phyloP scores from a whole-genome alignment of 2,888 invertebrate genomes.

The Torymus auratus region DNA sequence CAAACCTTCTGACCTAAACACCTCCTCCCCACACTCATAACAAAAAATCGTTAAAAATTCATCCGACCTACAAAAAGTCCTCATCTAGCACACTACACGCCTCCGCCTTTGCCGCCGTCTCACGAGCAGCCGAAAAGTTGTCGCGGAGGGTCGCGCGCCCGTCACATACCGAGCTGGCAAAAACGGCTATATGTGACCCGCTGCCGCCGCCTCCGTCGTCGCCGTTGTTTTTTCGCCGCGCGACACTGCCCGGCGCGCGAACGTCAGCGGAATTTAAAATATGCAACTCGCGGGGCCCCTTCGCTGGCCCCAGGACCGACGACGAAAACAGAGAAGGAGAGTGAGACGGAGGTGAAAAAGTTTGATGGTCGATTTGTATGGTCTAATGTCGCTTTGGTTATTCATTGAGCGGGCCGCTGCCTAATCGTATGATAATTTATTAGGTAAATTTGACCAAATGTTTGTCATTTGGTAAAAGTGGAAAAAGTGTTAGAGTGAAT shows the following conservation, averaged over 20 bases:
- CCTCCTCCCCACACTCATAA: no score
- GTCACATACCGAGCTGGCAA: constrained; percentile 62
- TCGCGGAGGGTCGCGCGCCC: constrained; percentile 51
- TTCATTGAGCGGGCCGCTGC: constrained; percentile 12
- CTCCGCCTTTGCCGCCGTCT: not conserved
- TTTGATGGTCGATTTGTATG: constrained; percentile 1
- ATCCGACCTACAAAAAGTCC: constrained; percentile 6
- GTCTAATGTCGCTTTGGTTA: constrained; percentile 32
- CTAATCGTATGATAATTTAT: no score
- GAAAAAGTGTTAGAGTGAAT: no score
- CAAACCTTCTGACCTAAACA: no score
- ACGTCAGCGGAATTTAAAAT: constrained; percentile 74
- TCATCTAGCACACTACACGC: constrained; percentile 26
- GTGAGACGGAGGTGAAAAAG: constrained; percentile 1
- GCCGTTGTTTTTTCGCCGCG: constrained; percentile 70
- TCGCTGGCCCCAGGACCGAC: not conserved
- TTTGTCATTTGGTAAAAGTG: no score
- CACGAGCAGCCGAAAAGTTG: constrained; percentile 40
- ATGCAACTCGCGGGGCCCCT: constrained; percentile 65
- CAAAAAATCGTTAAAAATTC: constrained; percentile 46
- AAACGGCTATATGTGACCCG: constrained; percentile 62
- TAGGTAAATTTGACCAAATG: no score
- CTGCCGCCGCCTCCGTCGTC: constrained; percentile 66
- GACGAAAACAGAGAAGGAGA: constrained; percentile 7
- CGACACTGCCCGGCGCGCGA: constrained; percentile 68